Evolutionary conservation across 2,113 vertebrate genomes (phyloP).

Genomic region (Petromus typicus): DNA sequence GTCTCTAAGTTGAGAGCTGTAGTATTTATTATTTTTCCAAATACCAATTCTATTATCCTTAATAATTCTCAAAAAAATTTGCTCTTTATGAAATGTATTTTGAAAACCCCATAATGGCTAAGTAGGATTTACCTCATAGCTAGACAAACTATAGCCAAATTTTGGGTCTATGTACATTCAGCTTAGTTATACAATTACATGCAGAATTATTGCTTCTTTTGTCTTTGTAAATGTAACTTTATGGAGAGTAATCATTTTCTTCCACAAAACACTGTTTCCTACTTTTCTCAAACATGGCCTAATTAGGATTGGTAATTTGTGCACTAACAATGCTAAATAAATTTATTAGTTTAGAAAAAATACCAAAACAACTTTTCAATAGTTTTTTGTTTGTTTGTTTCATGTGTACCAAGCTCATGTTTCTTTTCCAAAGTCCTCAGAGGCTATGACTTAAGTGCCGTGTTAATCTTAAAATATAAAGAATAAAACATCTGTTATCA

Average conservation of each 20-base stretch:
- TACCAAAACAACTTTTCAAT: background rate
- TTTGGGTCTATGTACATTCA: background rate
- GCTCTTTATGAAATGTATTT: background rate
- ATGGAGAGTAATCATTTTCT: background rate
- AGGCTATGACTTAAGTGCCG: constrained; percentile 59
- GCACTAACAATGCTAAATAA: background rate
- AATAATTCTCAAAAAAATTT: background rate
- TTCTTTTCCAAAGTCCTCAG: constrained; percentile 58
- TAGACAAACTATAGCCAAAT: background rate
- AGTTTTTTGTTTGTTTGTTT: constrained; percentile 56
- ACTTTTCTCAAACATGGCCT: background rate
- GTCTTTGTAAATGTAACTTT: background rate
- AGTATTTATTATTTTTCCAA: background rate
- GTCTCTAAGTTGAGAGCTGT: background rate
- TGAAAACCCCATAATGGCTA: background rate
- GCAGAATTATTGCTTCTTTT: background rate
- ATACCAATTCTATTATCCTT: background rate
- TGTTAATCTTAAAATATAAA: constrained; percentile 74
- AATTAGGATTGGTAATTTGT: background rate
- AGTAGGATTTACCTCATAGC: background rate
- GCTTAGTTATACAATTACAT: background rate
- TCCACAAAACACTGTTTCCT: background rate
- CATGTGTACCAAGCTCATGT: background rate
- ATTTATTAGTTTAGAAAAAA: background rate
- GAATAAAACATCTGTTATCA: constrained; percentile 67